Evolutionary conservation across 1,140 invertebrate species (phyloP), one percentile per base, ranked within the genome.

Genomic region (Drosophila obscura): DNA sequence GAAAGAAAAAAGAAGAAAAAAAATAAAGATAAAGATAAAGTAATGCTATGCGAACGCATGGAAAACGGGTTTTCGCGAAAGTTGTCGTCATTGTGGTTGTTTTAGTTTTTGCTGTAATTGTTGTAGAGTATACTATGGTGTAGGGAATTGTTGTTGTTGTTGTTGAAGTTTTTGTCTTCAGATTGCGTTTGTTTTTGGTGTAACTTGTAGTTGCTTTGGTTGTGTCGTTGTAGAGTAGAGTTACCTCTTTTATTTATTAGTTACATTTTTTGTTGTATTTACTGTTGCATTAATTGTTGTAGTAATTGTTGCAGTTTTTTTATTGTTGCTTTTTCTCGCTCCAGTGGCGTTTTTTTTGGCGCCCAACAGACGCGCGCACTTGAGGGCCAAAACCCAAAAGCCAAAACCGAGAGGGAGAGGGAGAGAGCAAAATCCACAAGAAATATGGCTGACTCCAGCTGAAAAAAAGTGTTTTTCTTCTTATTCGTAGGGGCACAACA

Each of bases 1-100:
- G 48, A 41, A 62, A 61, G 48, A 41, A 62, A 66, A 49, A 24
- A 19, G 0, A 68, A 49, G 5, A 65, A 76, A 24, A 57, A 58
- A 16, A 76, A 24, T 52, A 58, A 16, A 62, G 51, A 48, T 31
- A 62, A 11, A 45, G 22, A 31, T 45, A 55, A 60, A 45, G 73
- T 64, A 65, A 81, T 73, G 62, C 74, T 77, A 87, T 87, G 82
- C 78, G 68, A 84, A 85, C 77, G 80, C 82, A 78, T 87, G 81
- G 82, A 85, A 85, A 85, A 85, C 82, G 83, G 68, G 82, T 87
- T 87, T 87, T 88, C 82, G 82, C 82, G 82, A 87, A 87, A 88
- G 82, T 79, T 88, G 82, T 85, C 80, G 71, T 69, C 77, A 80
- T 76, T 79, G 77, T n/a, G 52, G 16, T 31, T 65, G 19, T 35